These are phyloP conservation scores for Diplolepis rosae DNA, from an alignment of 2,888 invertebrate genomes.

Conservation along the genomic window DNA sequence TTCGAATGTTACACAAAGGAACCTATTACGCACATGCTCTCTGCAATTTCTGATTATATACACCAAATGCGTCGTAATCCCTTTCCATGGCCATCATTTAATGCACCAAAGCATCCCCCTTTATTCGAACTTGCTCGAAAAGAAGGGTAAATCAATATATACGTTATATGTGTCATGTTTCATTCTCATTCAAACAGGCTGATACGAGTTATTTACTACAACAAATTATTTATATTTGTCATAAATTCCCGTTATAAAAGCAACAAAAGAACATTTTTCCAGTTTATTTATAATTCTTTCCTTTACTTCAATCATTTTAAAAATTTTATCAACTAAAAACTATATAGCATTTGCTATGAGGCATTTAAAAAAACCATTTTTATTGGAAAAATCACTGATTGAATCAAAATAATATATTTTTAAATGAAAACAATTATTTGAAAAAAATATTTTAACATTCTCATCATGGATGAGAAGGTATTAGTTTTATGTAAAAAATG, in stretches of 20 bases:
- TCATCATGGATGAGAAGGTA: no score
- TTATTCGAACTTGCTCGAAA: slow-evolving; percentile 11
- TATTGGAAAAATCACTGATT: no score
- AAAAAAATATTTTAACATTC: no score
- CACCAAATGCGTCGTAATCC: slow-evolving; percentile 30
- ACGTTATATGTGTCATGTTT: slow-evolving; percentile 19
- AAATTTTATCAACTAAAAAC: no score
- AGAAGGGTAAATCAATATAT: slow-evolving; percentile 31
- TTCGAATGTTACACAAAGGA: slow-evolving; percentile 8
- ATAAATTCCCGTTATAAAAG: background rate
- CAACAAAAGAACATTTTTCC: no score
- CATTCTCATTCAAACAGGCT: slow-evolving; percentile 12
- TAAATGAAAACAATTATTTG: no score
- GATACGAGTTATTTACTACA: slow-evolving; percentile 12
- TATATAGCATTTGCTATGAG: no score
- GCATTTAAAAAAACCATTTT: no score
- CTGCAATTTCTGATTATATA: slow-evolving; percentile 23
- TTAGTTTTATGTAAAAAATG: no score
- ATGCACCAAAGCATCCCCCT: slow-evolving; percentile 29
- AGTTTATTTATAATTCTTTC: no score
- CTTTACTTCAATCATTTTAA: no score
- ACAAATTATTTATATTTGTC: slow-evolving; percentile 13
- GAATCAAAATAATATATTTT: no score
- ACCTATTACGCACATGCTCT: slow-evolving; percentile 21
- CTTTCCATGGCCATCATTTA: slow-evolving; percentile 23